phyloP scores from a whole-genome alignment of 2,113 vertebrate genomes.

The Entomyzon cyanotis region DNA sequence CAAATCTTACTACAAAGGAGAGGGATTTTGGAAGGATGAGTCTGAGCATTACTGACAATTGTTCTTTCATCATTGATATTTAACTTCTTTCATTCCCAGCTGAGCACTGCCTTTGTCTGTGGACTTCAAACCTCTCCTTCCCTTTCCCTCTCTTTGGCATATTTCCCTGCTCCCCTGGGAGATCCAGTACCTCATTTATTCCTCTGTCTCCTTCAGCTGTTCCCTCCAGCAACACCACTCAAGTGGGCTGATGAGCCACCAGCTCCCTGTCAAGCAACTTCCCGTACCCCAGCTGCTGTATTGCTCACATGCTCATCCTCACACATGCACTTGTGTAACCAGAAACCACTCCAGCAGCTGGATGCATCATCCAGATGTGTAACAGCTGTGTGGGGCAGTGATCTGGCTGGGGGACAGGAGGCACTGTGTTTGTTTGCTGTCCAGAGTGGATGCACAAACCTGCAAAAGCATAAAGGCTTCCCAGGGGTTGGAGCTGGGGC shows the following conservation, averaged over 20 bases:
- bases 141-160: background rate
- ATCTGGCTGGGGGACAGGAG: background rate
- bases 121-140: background rate
- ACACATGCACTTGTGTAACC: fast-evolving
- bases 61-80: constrained; percentile 21
- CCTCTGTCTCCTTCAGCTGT: background rate
- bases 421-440: no score
- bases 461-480: background rate
- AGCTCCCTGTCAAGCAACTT: background rate
- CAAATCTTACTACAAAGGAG: constrained; percentile 4
- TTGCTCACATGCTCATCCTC: fast-evolving
- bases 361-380: background rate
- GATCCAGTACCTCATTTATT: background rate
- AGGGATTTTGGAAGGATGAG: constrained; percentile 5
- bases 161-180: background rate
- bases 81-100: background rate
- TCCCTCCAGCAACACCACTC: background rate
- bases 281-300: background rate
- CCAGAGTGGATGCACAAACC: background rate
- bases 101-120: background rate
- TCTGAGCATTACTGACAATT: background rate
- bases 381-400: background rate
- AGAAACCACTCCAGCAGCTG: background rate
- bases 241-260: background rate
- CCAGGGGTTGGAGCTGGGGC: background rate